These are phyloP conservation scores for Mastigias papua DNA, from an alignment of 30 jellyfish, hydroid and myxozoan genomes.

Conservation along the genomic window DNA sequence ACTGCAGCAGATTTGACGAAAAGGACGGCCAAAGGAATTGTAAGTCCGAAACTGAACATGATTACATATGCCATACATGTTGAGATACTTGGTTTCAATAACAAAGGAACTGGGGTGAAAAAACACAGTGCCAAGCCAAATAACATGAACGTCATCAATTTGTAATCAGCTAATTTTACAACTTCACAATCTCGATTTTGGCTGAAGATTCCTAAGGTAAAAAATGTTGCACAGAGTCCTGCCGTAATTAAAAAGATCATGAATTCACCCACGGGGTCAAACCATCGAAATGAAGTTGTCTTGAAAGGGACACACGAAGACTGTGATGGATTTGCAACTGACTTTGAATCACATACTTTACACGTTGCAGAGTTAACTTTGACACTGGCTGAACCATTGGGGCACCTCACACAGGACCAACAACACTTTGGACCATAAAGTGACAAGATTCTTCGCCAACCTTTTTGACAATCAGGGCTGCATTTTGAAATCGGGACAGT, in stretches of 20 bases:
- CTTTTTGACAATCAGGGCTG: conserved; percentile 77
- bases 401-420: conserved; percentile 87
- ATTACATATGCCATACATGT: conserved; percentile 77
- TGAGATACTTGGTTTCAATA: conserved; percentile 70
- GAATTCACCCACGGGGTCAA: conserved; percentile 87
- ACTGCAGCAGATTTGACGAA: conserved; percentile 75
- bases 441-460: conserved; percentile 52
- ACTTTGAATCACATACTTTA: conserved; percentile 41
- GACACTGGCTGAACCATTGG: conserved; percentile 72
- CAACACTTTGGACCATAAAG: conserved; percentile 53
- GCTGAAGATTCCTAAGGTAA: conserved; percentile 92
- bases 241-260: conserved; percentile 84
- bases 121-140: conserved; percentile 75
- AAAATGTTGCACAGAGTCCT: conserved; percentile 79
- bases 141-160: conserved; percentile 71
- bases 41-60: conserved; percentile 80
- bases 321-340: conserved; percentile 78
- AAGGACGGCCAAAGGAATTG: conserved; percentile 86
- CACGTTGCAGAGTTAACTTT: conserved; percentile 80
- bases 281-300: conserved; percentile 79
- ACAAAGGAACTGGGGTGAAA: conserved; percentile 89
- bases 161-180: conserved; percentile 77
- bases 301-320: conserved; percentile 71
- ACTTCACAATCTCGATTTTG: conserved; percentile 88
- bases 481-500: conserved; percentile 79